Base-by-base conservation (phyloP, 2,888 invertebrate genomes). In the Drosophila merina region DNA sequence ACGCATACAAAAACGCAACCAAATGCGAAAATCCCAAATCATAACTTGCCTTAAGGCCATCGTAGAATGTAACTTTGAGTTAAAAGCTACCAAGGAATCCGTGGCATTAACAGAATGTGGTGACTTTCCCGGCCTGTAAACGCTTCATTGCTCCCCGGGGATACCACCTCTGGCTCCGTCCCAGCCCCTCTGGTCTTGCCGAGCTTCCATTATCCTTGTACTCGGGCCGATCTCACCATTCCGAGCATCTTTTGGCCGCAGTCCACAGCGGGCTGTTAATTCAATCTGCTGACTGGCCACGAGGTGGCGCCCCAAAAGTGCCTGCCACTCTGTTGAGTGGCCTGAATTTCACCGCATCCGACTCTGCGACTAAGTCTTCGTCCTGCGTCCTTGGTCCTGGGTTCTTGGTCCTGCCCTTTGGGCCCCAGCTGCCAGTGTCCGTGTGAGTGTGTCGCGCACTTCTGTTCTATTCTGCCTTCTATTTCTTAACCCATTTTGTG, bases 231-330 rank as follows among this genome's bases (percentile, higher is more conserved):
- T 79, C 86, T 70, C 80, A 77, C 75, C 81, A 81, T 84, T 42
- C 40, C 40, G 68, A 60, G 51, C 69, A 55, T 70, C 74, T 70
- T 66, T 57, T 60, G 48, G 58, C 72, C 75, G 66, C 72, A 74
- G 72, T 25, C 12, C 58, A 9, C 44, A 52, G 54, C 25, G 72
- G 66, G 72, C 86, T 86, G 74, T 89, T 90, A 89, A 89, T 88
- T 89, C 89, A 89, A 91, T 91, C 85, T 86, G 62, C 57, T 60
- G 81, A 72, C 79, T 79, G 79, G 78, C 88, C 91, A 88, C 88
- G 79, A 91, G 91, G 79, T 91, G 91, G 90, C 88, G 89, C 81
- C 90, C 67, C 88, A 71, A 66, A 71, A 73, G 68, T 74, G 69
- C 49, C 51, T 55, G 52, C 51, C 30, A 48, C 50, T 72, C 71